Evolutionary conservation across 1,140 invertebrate species (phyloP), one percentile per base, ranked within the genome.

Genomic region (Cheumatopsyche charites): DNA sequence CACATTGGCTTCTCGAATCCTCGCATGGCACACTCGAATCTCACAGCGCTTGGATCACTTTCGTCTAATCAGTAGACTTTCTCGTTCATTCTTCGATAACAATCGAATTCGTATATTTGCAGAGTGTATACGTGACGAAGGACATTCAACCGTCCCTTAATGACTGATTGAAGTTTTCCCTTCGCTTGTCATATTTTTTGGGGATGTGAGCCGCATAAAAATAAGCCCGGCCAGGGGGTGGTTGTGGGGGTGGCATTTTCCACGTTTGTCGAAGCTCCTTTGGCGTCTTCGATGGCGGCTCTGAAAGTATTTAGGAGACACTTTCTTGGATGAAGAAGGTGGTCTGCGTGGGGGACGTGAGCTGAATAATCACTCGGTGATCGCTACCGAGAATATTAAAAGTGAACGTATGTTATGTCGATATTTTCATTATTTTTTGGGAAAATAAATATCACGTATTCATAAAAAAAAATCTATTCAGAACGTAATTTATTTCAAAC

Each of bases 161-260:
- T 17, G 47, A 42, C 29, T 65, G 62, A 65, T 65, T 65, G 62
- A 65, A 65, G 62, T 65, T 65, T 65, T 62, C 61, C 25, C 29
- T 41, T 43, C 36, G 17, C 62, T 41, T 65, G 26, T 65, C 62
- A 65, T 65, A 65, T 65, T 65, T 62, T 62, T 65, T 36, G n/a
- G 62, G 62, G 36, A 65, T 41, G 62, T 21, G 62, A 21, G 9
- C 17, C 11, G 62, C 25, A 65, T 65, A 42, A 43, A 17, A 65
- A 65, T 62, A 15, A 62, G 58, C 58, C 26, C n/a, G n/a, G 13
- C 13, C 55, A 21, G 2, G 29, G 36, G 62, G 41, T 36, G 4
- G 61, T 5, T 62, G 58, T 6, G 13, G 25, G 61, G 29, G 61
- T 26, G 52, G 43, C 43, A 45, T 45, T 45, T n/a, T 2, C 13